Evolutionary conservation across 2,888 invertebrate genomes (phyloP).

Genomic region (Crocallis elinguaria): DNA sequence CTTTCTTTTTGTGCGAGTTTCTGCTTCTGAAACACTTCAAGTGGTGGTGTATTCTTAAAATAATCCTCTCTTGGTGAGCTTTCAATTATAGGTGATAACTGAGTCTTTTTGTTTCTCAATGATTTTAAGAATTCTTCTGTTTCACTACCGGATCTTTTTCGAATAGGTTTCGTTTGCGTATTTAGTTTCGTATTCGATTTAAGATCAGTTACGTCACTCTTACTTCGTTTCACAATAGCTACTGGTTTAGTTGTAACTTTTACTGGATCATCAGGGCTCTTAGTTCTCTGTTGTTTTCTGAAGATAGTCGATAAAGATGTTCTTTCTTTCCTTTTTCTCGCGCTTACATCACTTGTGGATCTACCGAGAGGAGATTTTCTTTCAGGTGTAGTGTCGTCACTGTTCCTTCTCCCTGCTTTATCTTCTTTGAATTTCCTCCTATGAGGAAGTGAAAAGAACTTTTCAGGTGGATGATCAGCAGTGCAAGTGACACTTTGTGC

Average conservation of each 20-base stretch:
- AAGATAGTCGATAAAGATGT: slow-evolving; percentile 88
- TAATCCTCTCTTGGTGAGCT: slow-evolving; percentile 89
- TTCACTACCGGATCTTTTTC: slow-evolving; percentile 86
- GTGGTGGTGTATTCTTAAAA: slow-evolving; percentile 80
- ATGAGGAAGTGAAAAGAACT: slow-evolving; percentile 88
- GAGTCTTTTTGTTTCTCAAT: slow-evolving; percentile 86
- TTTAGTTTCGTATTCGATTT: slow-evolving; percentile 79
- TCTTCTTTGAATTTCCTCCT: slow-evolving; percentile 83
- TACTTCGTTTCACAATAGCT: slow-evolving; percentile 84
- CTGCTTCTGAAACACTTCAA: slow-evolving; percentile 70
- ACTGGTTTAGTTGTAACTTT: slow-evolving; percentile 73
- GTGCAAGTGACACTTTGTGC: slow-evolving; percentile 89
- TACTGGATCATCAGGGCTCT: slow-evolving; percentile 80
- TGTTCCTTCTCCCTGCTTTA: slow-evolving; percentile 72
- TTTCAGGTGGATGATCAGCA: slow-evolving; percentile 84
- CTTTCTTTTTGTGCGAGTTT: slow-evolving; percentile 61
- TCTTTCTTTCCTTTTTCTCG: slow-evolving; percentile 79
- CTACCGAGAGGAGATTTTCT: slow-evolving; percentile 75
- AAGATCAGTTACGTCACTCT: slow-evolving; percentile 87
- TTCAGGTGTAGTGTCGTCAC: slow-evolving; percentile 80
- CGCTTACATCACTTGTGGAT: slow-evolving; percentile 85
- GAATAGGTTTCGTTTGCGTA: slow-evolving; percentile 72
- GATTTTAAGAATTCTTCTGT: slow-evolving; percentile 85
- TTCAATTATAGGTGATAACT: slow-evolving; percentile 92
- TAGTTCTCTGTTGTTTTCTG: slow-evolving; percentile 84